These are phyloP conservation scores for Alces alces DNA, from an alignment of 2,113 vertebrate species.

Conservation along the genomic window DNA sequence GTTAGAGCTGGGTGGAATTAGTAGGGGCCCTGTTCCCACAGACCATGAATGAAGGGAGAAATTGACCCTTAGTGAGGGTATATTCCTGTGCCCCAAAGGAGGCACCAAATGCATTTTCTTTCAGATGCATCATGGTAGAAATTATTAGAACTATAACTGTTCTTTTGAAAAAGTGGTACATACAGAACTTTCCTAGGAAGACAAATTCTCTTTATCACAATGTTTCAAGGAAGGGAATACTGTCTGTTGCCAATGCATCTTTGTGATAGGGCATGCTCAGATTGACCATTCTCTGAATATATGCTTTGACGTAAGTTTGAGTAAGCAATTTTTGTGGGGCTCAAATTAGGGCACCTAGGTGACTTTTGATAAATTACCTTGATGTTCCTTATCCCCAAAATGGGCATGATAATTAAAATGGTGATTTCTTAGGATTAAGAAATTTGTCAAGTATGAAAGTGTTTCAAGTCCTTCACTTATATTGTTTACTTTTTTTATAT, in stretches of 20 bases:
- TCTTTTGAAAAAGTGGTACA: not conserved
- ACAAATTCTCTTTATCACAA: not conserved
- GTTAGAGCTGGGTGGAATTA: not conserved
- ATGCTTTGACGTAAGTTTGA: not conserved
- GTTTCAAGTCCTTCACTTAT: not conserved
- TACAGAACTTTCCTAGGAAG: not conserved
- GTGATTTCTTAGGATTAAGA: not conserved
- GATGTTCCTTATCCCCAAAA: not conserved
- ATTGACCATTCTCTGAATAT: not conserved
- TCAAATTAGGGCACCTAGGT: not conserved
- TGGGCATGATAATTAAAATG: not conserved
- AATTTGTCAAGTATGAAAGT: not conserved
- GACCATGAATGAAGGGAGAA: not conserved
- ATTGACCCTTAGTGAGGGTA: not conserved
- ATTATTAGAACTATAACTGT: not conserved
- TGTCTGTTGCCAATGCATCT: not conserved
- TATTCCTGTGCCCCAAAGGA: not conserved
- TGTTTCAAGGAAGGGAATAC: not conserved
- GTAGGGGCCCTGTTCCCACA: not conserved
- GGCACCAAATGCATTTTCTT: not conserved
- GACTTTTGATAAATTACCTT: not conserved
- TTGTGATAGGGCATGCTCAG: not conserved
- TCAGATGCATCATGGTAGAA: not conserved
- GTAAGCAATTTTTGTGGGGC: not conserved
- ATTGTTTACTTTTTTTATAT: not conserved